A percentile compares a stretch with the other conserved stretches of the same genome.
Conservation (phyloP, 1,140 invertebrate genomes). For the Macrobrachium rosenbergii region DNA sequence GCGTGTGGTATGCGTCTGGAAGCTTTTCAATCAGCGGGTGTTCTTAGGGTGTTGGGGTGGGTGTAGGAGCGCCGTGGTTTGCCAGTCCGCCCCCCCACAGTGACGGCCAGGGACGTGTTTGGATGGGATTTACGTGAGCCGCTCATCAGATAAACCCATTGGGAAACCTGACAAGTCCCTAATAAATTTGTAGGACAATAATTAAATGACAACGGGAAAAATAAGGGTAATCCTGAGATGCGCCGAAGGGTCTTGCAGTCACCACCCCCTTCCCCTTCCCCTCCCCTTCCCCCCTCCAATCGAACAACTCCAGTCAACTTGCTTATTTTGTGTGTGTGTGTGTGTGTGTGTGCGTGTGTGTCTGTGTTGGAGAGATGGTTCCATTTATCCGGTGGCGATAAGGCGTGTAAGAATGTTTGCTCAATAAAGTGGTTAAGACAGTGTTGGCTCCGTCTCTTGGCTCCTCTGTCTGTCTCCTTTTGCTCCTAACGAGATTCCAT, state of each 20-base stretch:
- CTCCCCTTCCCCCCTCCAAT: background rate
- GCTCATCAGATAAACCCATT: conserved; percentile 32
- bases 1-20: background rate
- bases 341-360: conserved; percentile 29
- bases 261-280: background rate
- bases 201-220: conserved; percentile 36
- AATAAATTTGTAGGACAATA: conserved; percentile 49
- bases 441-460: background rate
- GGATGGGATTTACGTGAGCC: conserved; percentile 18
- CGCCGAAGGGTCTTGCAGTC: background rate
- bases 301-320: background rate
- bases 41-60: background rate
- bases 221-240: conserved; percentile 28
- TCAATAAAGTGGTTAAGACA: background rate
- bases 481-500: too few species aligned
- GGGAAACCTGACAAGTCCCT: conserved; percentile 32
- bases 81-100: background rate
- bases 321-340: conserved; percentile 10
- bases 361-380: conserved; percentile 9
- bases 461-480: conserved; percentile 2
- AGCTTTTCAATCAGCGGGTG: conserved; percentile 43
- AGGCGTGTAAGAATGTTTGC: background rate
- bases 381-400: background rate
- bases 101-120: background rate
- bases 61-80: conserved; percentile 4